phyloP scores from a whole-genome alignment of 2,888 invertebrate genomes.

The Clitarchus hookeri region DNA sequence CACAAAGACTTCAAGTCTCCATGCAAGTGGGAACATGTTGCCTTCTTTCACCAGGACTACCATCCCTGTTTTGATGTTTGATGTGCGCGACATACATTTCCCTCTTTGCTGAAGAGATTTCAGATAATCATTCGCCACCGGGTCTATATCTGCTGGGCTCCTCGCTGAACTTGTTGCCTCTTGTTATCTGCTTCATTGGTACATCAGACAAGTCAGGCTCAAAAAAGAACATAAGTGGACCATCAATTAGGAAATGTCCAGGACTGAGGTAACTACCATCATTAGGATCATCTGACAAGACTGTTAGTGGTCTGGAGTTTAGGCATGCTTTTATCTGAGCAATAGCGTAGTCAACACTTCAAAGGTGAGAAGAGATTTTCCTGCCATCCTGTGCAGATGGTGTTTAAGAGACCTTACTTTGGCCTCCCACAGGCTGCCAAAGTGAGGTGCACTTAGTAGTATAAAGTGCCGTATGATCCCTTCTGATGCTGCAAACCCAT shows the following conservation, averaged over 20 bases:
- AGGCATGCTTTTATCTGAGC: neutral
- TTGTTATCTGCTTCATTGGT: no score
- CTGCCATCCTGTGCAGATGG: neutral
- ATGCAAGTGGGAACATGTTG: no score
- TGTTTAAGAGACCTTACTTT: constrained; percentile 36
- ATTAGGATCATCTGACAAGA: neutral
- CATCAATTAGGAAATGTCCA: constrained; percentile 50
- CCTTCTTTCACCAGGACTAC: no score
- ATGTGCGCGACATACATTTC: no score
- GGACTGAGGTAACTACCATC: constrained; percentile 46
- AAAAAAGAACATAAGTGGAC: constrained; percentile 44
- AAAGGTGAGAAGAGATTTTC: neutral
- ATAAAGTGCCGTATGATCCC: constrained; percentile 43
- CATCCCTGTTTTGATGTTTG: no score
- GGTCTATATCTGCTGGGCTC: no score
- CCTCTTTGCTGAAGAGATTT: no score
- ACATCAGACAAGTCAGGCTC: constrained; percentile 34
- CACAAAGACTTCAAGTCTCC: no score
- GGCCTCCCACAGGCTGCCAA: constrained; percentile 45
- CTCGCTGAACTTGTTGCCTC: no score
- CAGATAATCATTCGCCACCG: no score
- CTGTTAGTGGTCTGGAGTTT: neutral
- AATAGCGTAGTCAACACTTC: neutral
- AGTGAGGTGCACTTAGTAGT: constrained; percentile 42
- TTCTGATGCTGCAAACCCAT: neutral